Base-by-base conservation (phyloP, 2,113 vertebrate species). In the Phylloscopus whistleri region DNA sequence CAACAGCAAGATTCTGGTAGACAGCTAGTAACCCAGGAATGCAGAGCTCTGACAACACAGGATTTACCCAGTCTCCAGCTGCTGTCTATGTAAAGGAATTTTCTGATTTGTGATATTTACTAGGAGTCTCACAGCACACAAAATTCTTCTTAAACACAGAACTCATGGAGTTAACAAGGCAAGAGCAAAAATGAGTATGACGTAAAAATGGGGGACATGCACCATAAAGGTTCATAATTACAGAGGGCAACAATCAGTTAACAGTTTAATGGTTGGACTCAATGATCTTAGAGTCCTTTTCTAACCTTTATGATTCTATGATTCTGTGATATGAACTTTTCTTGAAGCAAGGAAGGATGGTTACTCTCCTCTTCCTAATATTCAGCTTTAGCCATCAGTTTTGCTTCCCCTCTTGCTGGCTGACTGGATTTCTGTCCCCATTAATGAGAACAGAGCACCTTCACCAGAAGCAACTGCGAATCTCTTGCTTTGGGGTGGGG, bases 381-480 rank as follows among this genome's bases (percentile, higher is more conserved):
- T 46, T 79, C 28, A 90, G 7, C 16, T 76, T 70, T 78, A 10
- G 22, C 14, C 35, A 2, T 35, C 17, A 59, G 20, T 39, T 48
- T 70, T 63, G 10, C 14, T 77, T 81, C 23, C 5, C 3, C 8
- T 73, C 16, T 41, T 78, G 21, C 16, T 63, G 35, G 6, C 30
- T 91, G 58, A 67, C 35, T 3, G 2, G 21, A 72, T 72, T 87
- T 82, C 31, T 72, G 14, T 2, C 55, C 60, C 73, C 18, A 4
- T 30, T 37, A 28, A 55, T 24, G 39, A 68, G 4, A 64, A 20
- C 30, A 52, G 49, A 68, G 8, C 16, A 48, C 20, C 19, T 56
- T 48, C 66, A 44, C 11, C 35, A 82, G 37, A 52, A 75, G 16
- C 0, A 0, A 4, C n/a, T 39, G 35, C 0, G 3, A 56, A 72